These are phyloP conservation scores for Molothrus aeneus DNA, from an alignment of 2,797 vertebrate genomes.

Conservation along the genomic window DNA sequence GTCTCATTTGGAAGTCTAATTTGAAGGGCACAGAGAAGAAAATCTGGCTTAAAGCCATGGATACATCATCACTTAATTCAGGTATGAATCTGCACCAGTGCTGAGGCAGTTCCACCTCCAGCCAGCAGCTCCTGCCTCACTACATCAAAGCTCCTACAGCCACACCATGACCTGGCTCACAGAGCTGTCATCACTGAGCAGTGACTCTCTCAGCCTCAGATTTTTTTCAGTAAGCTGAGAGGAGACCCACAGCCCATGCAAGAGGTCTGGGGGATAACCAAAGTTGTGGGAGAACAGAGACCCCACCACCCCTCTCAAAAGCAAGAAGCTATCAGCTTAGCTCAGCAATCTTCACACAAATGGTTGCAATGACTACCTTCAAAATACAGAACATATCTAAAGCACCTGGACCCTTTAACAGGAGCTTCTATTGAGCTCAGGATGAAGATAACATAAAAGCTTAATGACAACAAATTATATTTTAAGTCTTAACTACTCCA, in stretches of 20 bases:
- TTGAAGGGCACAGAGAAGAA: background rate
- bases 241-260: background rate
- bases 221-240: background rate
- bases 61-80: background rate
- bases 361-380: background rate
- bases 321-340: background rate
- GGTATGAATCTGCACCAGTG: rapidly evolving
- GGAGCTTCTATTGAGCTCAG: background rate
- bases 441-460: constrained; percentile 36
- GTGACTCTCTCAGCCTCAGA: background rate
- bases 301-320: background rate
- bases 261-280: background rate
- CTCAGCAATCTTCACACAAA: background rate
- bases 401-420: background rate
- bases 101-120: background rate
- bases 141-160: rapidly evolving
- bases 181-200: background rate
- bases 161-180: background rate
- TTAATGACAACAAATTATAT: constrained; percentile 54
- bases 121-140: background rate
- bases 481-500: constrained; percentile 49
- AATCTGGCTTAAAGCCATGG: background rate
- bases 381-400: background rate
- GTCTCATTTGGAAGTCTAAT: background rate
- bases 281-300: background rate